Base-by-base conservation (phyloP, 2,113 vertebrate species). In the Vanacampus margaritifer region DNA sequence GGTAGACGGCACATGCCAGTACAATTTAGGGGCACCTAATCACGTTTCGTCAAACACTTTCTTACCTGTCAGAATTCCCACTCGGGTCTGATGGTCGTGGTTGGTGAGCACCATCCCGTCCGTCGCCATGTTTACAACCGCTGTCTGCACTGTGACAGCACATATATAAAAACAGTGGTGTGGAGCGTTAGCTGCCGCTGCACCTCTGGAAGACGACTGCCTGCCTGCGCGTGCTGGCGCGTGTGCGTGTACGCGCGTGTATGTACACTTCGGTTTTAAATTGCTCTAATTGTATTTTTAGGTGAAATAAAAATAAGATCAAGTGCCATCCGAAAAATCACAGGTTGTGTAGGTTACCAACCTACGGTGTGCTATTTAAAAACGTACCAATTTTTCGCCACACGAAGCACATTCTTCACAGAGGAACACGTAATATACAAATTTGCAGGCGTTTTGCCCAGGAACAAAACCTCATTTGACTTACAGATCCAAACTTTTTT, bases 81-180 rank as follows among this genome's bases (percentile, higher is more conserved):
- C 95, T 58, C 96, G 95, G 81, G 95, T 95, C 89, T 97, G 95
- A 92, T 97, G 94, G 88, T 96, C 94, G 94, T 98, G 95, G 93
- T 97, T 98, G 53, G 95, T 96, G 87, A 98, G 92, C 86, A 95
- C 93, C 94, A 96, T 95, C 82, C 96, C 95, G 93, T 96, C 95
- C 87, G 95, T 90, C 94, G 96, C 96, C 96, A 97, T 97, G 93
- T 95, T 96, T 91, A 90, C 88, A 86, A 88, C 86, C 91, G 92
- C 91, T 90, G 81, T 87, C 83, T 83, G 81, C 83, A 79, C 86
- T 68, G 75, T 78, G 83, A 80, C 83, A 75, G 83, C 82, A 74
- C 82, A 80, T 76, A 82, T 19, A 66, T 17, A 66, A 45, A 64
- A 64, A 35, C 9, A 17, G 45, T 62, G 75, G 71, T 68, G 54